Base-by-base conservation (phyloP, 2,113 vertebrate species). In the Phrynosoma blainvillii region DNA sequence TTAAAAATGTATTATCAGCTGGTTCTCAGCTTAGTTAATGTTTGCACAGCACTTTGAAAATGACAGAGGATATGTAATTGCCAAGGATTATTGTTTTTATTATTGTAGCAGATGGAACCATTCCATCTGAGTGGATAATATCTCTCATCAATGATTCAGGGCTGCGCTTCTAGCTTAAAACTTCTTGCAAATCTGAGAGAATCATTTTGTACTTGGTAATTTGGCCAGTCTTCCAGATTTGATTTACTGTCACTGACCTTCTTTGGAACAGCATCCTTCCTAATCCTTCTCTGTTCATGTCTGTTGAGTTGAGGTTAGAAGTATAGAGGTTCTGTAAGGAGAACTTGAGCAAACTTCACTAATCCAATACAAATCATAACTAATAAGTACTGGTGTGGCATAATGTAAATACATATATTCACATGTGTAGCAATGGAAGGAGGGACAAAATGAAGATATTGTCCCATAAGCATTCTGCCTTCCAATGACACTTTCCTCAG, bases 121-220 rank as follows among this genome's bases (percentile, higher is more conserved):
- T 96, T 96, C 96, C 93, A 97, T 97, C 95, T 95, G 91, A 21
- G 88, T 90, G 95, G 96, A 96, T 96, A 96, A 94, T 94, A 97
- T 71, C 27, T 27, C 68, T 71, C 68, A 71, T 97, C 96, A 97
- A 97, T 97, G 95, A 97, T 97, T 97, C 95, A 97, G 95, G 71
- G 87, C 91, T 93, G 91, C 93, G 95, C 94, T 94, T 97, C 97
- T 96, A 96, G 96, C 96, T 94, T 95, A 92, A 92, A 96, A 95
- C 94, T 94, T 95, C 96, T 96, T 96, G 94, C 90, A 96, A 96
- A 95, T 96, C 95, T 90, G 95, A 94, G 87, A 95, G 94, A 97
- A 95, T 94, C 95, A 94, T 95, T 95, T 96, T 91, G 82, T 36
- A 93, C 92, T 85, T 95, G 80, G 65, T 93, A 93, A 96, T 94